Evolutionary conservation across 2,888 invertebrate species (phyloP), one percentile per base, ranked within the genome.

Genomic region (Tiliacea citrago): DNA sequence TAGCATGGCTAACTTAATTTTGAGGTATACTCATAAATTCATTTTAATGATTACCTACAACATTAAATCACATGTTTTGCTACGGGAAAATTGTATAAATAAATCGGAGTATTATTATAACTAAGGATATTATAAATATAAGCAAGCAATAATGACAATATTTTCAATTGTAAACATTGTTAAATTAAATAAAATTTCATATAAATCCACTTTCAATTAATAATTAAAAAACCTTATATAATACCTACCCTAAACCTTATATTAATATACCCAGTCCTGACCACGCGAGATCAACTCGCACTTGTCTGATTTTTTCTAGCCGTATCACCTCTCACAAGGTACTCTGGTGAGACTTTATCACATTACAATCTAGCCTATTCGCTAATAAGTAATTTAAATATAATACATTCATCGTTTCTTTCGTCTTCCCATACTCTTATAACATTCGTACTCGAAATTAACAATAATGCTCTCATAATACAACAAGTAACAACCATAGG

Each of bases 71-170:
- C 13, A 35, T n/a, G 6, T 35, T 35, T 55, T n/a, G 16, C 2
- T 42, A 42, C n/a, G 53, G 68, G 77, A 68, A 69, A 75, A n/a
- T n/a, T 69, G 4, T 47, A 10, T 55, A 42, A 49, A 77, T 61
- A 77, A 69, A 77, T 49, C 53, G 18, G 10, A 65, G 7, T 13
- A n/a, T 47, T 42, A 51, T 70, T 53, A 18, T n/a, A 45, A 45
- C 4, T n/a, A 45, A 39, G 16, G 24, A 42, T 1, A 70, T 39
- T 6, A 39, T 18, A 66, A n/a, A 53, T 39, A 57, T 42, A 16
- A 18, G 69, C 16, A 49, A 42, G 12, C 39, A 39, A 29, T 69
- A 29, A 24, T 57, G 47, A 16, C 0, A 69, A 24, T 58, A 21
- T 29, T 35, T 18, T 13, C 12, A 10, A n/a, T 21, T 10, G 2